phyloP scores from a whole-genome alignment of 2,888 invertebrate genomes.

The Drosophila setosimentum region DNA sequence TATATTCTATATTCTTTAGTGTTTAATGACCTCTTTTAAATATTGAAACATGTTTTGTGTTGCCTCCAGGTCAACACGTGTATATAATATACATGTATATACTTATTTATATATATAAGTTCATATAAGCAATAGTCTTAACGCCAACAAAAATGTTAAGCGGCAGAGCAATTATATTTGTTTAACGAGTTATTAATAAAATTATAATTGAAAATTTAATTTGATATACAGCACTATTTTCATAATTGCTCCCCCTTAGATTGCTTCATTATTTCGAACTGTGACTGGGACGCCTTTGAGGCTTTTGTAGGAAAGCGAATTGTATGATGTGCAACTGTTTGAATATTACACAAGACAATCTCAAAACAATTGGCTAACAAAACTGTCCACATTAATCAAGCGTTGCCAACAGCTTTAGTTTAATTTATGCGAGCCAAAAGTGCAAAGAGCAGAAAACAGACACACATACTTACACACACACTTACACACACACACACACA shows the following conservation, averaged over 20 bases:
- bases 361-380: constrained; percentile 47
- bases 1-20: not conserved
- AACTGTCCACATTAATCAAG: constrained; percentile 69
- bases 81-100: not conserved
- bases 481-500: not conserved
- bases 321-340: constrained; percentile 63
- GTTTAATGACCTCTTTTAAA: not conserved
- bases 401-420: constrained; percentile 56
- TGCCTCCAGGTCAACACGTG: not conserved
- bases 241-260: not conserved
- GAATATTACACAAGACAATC: constrained; percentile 69
- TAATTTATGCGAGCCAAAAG: constrained; percentile 74
- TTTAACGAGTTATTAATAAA: not conserved
- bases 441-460: constrained; percentile 67
- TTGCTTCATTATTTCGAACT: not conserved
- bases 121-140: not conserved
- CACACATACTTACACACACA: not conserved
- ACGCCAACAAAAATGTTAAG: not conserved
- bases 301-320: constrained; percentile 3
- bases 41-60: not conserved
- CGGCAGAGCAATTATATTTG: not conserved
- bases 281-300: not conserved
- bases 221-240: not conserved
- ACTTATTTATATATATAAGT: no score
- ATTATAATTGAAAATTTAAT: not conserved